Evolutionary conservation across 2,797 vertebrate species (phyloP).

Genomic region (Babyrousa celebensis): DNA sequence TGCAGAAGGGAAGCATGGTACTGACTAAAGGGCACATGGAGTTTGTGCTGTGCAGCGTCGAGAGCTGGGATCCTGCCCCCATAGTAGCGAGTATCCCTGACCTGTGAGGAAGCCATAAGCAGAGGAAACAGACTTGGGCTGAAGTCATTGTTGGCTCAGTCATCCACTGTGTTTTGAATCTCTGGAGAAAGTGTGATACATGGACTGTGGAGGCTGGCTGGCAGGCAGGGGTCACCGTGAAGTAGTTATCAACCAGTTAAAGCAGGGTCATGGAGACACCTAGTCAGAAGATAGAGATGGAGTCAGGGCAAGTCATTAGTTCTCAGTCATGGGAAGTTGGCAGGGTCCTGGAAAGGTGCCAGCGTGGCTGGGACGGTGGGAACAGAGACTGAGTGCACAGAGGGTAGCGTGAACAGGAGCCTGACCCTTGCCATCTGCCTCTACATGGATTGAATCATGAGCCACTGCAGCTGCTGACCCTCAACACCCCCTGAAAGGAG

Average conservation of each 20-base stretch:
- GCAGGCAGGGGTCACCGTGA: accelerated
- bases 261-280: neutral
- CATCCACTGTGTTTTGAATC: neutral
- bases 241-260: neutral
- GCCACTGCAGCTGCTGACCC: too few relatives aligned
- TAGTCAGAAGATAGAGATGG: neutral
- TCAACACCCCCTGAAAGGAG: too few relatives aligned
- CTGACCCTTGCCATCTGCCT: too few relatives aligned
- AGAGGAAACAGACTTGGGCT: neutral
- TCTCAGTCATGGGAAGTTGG: neutral
- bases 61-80: neutral
- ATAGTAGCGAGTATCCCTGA: accelerated
- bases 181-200: neutral
- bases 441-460: too few relatives aligned
- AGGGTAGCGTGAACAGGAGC: too few relatives aligned
- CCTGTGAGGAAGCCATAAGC: neutral
- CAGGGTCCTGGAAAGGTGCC: neutral
- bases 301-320: neutral
- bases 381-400: too few relatives aligned
- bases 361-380: neutral
- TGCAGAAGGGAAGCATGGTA: accelerated
- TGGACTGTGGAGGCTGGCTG: neutral
- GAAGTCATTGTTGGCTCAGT: neutral
- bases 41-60: accelerated
- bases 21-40: accelerated